phyloP scores from a whole-genome alignment of 2,888 invertebrate genomes.

The Aromia moschata region DNA sequence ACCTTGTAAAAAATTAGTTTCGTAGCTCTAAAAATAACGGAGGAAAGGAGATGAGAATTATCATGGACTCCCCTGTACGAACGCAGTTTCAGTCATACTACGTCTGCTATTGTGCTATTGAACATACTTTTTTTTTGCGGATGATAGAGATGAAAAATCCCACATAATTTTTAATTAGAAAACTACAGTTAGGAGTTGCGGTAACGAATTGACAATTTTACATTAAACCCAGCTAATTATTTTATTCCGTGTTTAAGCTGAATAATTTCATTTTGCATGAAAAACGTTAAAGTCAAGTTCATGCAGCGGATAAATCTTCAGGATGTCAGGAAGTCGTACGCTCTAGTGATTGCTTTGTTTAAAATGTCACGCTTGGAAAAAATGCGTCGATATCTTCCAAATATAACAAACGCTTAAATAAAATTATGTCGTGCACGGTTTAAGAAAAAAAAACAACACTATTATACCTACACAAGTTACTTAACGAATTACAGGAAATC shows the following conservation, averaged over 20 bases:
- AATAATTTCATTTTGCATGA: slow-evolving; percentile 20
- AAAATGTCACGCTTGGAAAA: slow-evolving; percentile 27
- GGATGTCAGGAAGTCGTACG: slow-evolving; percentile 49
- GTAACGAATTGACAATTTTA: slow-evolving; percentile 17
- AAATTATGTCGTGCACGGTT: slow-evolving; percentile 21
- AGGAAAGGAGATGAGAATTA: no score
- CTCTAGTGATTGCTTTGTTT: slow-evolving; percentile 46
- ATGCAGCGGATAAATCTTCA: slow-evolving; percentile 46
- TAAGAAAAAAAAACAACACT: slow-evolving; percentile 16
- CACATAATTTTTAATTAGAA: slow-evolving; percentile 9
- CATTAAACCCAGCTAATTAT: slow-evolving; percentile 21
- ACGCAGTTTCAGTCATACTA: no score
- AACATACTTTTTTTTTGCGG: no score
- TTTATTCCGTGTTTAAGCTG: slow-evolving; percentile 11
- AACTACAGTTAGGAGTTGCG: slow-evolving; percentile 2
- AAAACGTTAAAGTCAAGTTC: slow-evolving; percentile 32
- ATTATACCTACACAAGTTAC: slow-evolving; percentile 14
- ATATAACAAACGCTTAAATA: slow-evolving; percentile 26
- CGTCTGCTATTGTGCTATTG: no score
- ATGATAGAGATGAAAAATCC: no score
- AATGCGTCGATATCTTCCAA: slow-evolving; percentile 25
- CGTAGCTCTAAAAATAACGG: no score
- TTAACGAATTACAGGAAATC: slow-evolving; percentile 22
- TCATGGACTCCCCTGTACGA: no score
- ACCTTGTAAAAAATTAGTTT: no score